A percentile compares a stretch with the other conserved stretches of the same genome.
These are phyloP conservation scores for Calosoma granatense DNA, from an alignment of 1,140 invertebrate genomes.

Conservation along the genomic window DNA sequence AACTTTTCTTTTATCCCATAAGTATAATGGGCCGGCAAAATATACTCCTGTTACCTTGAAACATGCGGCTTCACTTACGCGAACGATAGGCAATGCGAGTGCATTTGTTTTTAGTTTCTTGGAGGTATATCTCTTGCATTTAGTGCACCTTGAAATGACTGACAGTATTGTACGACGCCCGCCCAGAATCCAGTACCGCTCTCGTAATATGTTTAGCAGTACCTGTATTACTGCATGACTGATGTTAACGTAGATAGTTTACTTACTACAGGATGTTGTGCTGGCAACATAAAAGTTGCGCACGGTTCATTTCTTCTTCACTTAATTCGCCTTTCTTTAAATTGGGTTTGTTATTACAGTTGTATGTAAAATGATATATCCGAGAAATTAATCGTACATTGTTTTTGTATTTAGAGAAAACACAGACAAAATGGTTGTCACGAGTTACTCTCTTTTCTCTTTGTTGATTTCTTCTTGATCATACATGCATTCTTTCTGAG, in stretches of 20 bases:
- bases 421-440: background rate
- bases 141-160: constrained; percentile 24
- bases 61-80: constrained; percentile 21
- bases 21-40: constrained; percentile 26
- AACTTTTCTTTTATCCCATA: constrained; percentile 20
- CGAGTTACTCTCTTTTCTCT: constrained; percentile 10
- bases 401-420: constrained; percentile 9
- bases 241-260: background rate
- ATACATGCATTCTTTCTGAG: constrained; percentile 5
- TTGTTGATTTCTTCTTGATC: constrained; percentile 13
- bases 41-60: constrained; percentile 30
- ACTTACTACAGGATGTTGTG: background rate
- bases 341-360: background rate
- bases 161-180: constrained; percentile 19
- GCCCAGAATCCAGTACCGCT: constrained; percentile 26
- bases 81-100: constrained; percentile 23
- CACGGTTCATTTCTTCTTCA: background rate
- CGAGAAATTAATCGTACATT: constrained; percentile 12
- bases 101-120: constrained; percentile 20
- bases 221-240: constrained; percentile 15
- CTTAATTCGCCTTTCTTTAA: background rate
- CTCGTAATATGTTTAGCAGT: constrained; percentile 17
- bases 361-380: constrained; percentile 3
- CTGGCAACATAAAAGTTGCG: background rate
- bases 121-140: constrained; percentile 21